Conservation (phyloP, 2,113 vertebrate genomes). For the Gymnogyps californianus region DNA sequence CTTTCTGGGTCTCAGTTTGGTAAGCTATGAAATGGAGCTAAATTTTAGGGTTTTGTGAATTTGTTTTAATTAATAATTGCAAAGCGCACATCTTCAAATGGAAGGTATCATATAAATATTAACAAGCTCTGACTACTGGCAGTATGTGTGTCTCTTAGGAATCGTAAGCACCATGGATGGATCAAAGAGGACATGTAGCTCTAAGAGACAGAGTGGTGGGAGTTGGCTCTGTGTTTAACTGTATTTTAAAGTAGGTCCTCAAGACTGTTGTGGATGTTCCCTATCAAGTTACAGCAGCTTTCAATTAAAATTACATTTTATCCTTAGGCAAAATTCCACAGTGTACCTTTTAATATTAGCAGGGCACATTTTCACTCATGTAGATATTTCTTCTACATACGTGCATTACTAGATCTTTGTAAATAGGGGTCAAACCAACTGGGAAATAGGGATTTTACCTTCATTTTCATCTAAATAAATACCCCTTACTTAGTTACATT, state of each 20-base stretch:
- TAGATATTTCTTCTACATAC: constrained; percentile 20
- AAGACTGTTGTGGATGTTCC: constrained; percentile 49
- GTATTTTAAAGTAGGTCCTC: constrained; percentile 57
- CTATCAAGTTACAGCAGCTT: constrained; percentile 68
- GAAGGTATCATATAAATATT: constrained; percentile 52
- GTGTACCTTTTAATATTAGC: constrained; percentile 48
- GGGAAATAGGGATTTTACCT: background rate
- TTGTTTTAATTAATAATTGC: constrained; percentile 47
- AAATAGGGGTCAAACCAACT: constrained; percentile 16
- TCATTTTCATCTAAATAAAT: background rate
- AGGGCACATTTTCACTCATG: constrained; percentile 8
- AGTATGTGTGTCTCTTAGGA: constrained; percentile 5
- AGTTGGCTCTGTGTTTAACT: constrained; percentile 50
- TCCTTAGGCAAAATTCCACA: constrained; percentile 61
- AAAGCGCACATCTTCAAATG: constrained; percentile 9
- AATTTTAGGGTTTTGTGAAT: constrained; percentile 1
- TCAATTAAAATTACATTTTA: constrained; percentile 65
- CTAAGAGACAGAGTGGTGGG: constrained; percentile 28
- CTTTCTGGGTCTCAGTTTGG: background rate
- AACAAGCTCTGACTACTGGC: constrained; percentile 45
- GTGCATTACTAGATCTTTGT: background rate
- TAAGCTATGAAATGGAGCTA: background rate
- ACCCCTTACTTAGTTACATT: background rate
- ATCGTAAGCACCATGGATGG: constrained; percentile 19
- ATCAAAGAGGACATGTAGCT: constrained; percentile 55